Conservation (phyloP, 2,113 vertebrate genomes). For the Amblyopsis rosae region DNA sequence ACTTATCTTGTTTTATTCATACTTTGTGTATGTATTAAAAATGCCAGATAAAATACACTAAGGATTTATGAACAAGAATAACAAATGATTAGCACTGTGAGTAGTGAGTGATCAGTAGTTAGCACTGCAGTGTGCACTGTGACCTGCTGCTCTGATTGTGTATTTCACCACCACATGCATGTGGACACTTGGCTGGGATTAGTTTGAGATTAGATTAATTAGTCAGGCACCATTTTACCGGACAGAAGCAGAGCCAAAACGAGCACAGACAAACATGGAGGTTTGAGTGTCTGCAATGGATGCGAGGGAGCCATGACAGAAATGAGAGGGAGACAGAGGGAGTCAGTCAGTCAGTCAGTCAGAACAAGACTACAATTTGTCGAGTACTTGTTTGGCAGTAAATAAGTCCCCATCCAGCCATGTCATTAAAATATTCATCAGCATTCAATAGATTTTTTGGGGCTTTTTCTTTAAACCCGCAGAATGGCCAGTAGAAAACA, state of each 20-base stretch:
- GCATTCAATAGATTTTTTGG: background rate
- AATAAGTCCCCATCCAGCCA: background rate
- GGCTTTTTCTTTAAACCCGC: background rate
- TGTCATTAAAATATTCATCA: conserved; percentile 3
- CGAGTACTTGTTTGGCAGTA: conserved; percentile 13
- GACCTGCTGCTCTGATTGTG: too few relatives aligned
- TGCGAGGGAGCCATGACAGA: background rate
- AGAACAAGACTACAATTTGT: conserved; percentile 7
- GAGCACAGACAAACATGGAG: conserved; percentile 22
- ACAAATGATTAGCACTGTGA: too few relatives aligned
- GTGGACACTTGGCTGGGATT: conserved; percentile 6
- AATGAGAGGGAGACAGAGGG: background rate
- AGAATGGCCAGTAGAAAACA: background rate
- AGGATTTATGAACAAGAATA: too few relatives aligned
- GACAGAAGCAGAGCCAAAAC: conserved; percentile 27
- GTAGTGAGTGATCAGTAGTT: too few relatives aligned
- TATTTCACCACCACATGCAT: too few relatives aligned
- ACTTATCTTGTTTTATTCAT: too few relatives aligned
- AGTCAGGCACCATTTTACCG: conserved; percentile 33
- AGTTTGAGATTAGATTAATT: background rate
- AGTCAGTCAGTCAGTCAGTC: background rate
- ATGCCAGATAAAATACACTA: too few relatives aligned
- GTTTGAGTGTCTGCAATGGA: conserved; percentile 3
- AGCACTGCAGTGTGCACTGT: too few relatives aligned
- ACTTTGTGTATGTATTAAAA: too few relatives aligned